Evolutionary conservation across 2,888 invertebrate species (phyloP).

Genomic region (Drosophila mayaguana): DNA sequence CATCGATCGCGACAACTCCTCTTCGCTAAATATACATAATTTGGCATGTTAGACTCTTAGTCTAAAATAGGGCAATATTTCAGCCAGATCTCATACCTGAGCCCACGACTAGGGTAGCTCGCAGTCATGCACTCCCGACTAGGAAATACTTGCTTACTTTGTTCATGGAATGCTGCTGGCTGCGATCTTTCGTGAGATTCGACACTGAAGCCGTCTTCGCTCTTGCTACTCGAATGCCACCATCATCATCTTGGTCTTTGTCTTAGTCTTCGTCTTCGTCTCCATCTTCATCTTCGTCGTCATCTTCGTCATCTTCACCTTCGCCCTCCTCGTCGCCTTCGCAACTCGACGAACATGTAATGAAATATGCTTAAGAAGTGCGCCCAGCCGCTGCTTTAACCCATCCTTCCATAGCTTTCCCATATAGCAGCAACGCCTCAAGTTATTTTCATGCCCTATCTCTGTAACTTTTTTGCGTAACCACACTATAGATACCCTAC

Average conservation of each 20-base stretch:
- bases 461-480: slow-evolving; percentile 24
- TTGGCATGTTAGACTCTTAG: background rate
- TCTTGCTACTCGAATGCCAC: slow-evolving; percentile 17
- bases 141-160: background rate
- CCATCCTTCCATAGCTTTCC: background rate
- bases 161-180: slow-evolving; percentile 35
- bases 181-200: slow-evolving; percentile 73
- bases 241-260: slow-evolving; percentile 1
- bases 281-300: background rate
- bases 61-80: background rate
- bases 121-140: background rate
- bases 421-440: slow-evolving; percentile 37
- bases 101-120: background rate
- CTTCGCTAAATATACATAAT: too few relatives aligned
- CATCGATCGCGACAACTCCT: background rate
- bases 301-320: background rate
- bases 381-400: slow-evolving; percentile 3
- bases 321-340: slow-evolving; percentile 3
- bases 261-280: background rate
- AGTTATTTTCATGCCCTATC: slow-evolving; percentile 40
- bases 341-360: slow-evolving; percentile 52
- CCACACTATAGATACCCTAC: slow-evolving; percentile 30
- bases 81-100: background rate
- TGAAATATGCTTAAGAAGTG: slow-evolving; percentile 75
- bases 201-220: slow-evolving; percentile 45